Conservation (phyloP, 2,113 vertebrate genomes). For the Sula dactylatra region DNA sequence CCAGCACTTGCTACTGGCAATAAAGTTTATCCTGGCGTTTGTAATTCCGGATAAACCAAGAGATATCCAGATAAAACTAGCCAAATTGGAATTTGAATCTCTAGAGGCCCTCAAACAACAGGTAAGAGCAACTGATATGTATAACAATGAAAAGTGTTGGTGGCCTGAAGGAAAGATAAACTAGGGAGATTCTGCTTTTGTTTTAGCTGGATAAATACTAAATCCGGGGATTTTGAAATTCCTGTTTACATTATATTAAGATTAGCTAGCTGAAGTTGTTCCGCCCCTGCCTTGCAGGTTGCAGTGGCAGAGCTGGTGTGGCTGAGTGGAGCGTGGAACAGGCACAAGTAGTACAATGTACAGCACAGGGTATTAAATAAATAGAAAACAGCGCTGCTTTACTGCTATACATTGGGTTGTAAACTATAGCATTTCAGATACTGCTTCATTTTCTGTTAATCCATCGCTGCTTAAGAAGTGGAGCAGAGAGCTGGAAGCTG, state of each 20-base stretch:
- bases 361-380: neutral
- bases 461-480: neutral
- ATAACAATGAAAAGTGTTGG: neutral
- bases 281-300: neutral
- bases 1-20: constrained; percentile 86
- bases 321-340: neutral
- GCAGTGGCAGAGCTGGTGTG: neutral
- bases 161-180: neutral
- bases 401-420: neutral
- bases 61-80: constrained; percentile 86
- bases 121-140: constrained; percentile 72
- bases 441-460: neutral
- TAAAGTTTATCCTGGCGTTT: constrained; percentile 92
- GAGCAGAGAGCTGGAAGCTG: neutral
- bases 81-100: constrained; percentile 90
- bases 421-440: neutral
- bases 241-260: neutral
- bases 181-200: neutral
- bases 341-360: neutral
- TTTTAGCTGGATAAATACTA: neutral
- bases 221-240: neutral
- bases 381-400: neutral
- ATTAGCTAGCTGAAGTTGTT: neutral
- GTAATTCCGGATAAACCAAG: constrained; percentile 91
- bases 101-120: constrained; percentile 93